phyloP scores from a whole-genome alignment of 2,888 invertebrate species.

The Tipula confusa region DNA sequence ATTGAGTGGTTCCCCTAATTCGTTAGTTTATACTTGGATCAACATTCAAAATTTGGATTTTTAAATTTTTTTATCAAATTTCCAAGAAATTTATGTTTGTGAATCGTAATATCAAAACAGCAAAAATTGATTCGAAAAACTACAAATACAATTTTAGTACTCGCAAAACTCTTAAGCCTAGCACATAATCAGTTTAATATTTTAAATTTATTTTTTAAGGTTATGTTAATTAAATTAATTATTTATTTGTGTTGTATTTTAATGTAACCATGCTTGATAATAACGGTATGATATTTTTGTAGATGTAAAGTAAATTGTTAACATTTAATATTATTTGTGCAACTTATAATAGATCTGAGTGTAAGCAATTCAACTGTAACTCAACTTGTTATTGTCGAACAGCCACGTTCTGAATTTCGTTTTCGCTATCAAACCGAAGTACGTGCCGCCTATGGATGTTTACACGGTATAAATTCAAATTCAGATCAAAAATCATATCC shows the following conservation, averaged over 20 bases:
- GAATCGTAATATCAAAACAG: not conserved
- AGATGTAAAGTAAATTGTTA: too few relatives aligned
- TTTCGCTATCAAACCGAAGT: constrained; percentile 20
- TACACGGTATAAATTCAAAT: not conserved
- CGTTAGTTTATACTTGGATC: not conserved
- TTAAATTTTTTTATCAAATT: not conserved
- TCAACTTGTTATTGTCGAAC: not conserved
- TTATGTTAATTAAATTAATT: not conserved
- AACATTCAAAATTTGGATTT: not conserved
- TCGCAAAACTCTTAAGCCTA: not conserved
- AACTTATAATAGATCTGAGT: not conserved
- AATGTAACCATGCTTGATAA: not conserved
- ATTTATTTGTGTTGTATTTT: not conserved
- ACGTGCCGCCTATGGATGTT: not conserved
- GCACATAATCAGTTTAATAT: not conserved
- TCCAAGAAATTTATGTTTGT: not conserved
- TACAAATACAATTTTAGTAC: not conserved
- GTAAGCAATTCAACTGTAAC: not conserved
- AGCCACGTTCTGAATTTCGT: not conserved
- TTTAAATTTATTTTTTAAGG: too few relatives aligned
- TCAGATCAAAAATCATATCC: not conserved
- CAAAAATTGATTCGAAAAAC: not conserved
- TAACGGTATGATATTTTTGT: too few relatives aligned
- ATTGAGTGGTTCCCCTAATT: not conserved
- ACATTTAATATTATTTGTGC: too few relatives aligned